phyloP scores from a whole-genome alignment of 2,797 vertebrate genomes.

The Acrossocheilus wenchowensis region DNA sequence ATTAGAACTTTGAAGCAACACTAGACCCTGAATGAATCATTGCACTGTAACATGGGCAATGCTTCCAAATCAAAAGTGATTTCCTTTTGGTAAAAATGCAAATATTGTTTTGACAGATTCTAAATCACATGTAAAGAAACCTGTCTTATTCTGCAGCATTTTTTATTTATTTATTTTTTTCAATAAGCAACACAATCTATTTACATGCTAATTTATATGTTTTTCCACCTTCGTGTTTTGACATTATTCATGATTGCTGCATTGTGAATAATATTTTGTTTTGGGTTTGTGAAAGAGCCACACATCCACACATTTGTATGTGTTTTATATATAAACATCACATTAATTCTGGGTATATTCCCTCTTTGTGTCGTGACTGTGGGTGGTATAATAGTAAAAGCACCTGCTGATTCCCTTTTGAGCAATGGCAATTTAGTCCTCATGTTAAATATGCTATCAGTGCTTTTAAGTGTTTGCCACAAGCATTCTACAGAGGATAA shows the following conservation, averaged over 20 bases:
- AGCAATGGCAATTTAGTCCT: neutral
- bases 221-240: neutral
- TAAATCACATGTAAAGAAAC: neutral
- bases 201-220: neutral
- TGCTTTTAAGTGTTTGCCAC: constrained; percentile 13
- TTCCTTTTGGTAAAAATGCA: neutral
- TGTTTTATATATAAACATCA: neutral
- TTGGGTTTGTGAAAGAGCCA: neutral
- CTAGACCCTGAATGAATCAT: neutral
- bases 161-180: neutral
- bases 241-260: neutral
- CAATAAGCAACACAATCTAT: neutral
- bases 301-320: neutral
- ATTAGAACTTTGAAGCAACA: neutral
- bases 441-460: neutral
- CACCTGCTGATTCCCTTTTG: constrained; percentile 13
- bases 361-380: neutral
- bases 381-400: neutral
- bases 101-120: neutral
- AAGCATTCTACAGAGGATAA: neutral
- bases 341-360: neutral
- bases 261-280: neutral
- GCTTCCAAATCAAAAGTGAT: neutral
- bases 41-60: neutral
- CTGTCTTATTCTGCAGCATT: neutral